These are phyloP conservation scores for Hoplostethus mediterraneus DNA, from an alignment of 2,797 vertebrate genomes.

Conservation along the genomic window DNA sequence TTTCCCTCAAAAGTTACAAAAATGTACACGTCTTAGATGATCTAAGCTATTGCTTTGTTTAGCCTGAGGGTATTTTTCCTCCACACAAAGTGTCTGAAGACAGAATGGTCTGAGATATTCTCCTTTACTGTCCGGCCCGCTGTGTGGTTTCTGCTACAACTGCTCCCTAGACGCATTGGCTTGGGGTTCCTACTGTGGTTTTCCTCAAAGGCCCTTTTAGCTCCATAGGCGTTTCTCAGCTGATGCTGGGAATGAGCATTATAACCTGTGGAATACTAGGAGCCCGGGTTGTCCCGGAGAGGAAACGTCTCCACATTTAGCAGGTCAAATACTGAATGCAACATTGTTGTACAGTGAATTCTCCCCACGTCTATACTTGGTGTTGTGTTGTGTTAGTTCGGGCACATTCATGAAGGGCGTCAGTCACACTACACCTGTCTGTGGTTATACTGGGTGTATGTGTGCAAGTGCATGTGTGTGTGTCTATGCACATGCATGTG, in stretches of 20 bases:
- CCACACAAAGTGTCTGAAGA: constrained; percentile 1
- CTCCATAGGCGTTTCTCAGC: constrained; percentile 36
- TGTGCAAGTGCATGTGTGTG: constrained; percentile 26
- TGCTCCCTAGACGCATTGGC: constrained; percentile 5
- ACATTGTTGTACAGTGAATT: constrained; percentile 47
- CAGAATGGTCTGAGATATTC: constrained; percentile 7
- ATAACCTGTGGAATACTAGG: constrained; percentile 24
- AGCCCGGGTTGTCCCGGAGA: constrained; percentile 49
- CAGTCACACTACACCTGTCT: constrained; percentile 73
- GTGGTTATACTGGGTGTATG: constrained; percentile 58
- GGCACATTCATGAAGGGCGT: constrained; percentile 61
- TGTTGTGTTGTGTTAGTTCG: not conserved
- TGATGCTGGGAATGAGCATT: constrained; percentile 12
- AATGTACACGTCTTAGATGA: too few relatives aligned
- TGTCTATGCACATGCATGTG: constrained; percentile 29
- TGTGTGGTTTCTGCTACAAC: not conserved
- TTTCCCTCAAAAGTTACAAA: too few relatives aligned
- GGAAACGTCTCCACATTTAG: constrained; percentile 52
- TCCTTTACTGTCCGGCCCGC: constrained; percentile 7
- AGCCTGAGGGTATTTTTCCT: constrained; percentile 21
- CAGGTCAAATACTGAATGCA: constrained; percentile 67
- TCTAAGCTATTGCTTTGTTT: too few relatives aligned
- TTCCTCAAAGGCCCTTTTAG: constrained; percentile 24
- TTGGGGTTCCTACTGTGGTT: constrained; percentile 27
- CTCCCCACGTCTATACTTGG: constrained; percentile 48